Conservation (phyloP, 2,113 vertebrate genomes). For the Columba janthina region DNA sequence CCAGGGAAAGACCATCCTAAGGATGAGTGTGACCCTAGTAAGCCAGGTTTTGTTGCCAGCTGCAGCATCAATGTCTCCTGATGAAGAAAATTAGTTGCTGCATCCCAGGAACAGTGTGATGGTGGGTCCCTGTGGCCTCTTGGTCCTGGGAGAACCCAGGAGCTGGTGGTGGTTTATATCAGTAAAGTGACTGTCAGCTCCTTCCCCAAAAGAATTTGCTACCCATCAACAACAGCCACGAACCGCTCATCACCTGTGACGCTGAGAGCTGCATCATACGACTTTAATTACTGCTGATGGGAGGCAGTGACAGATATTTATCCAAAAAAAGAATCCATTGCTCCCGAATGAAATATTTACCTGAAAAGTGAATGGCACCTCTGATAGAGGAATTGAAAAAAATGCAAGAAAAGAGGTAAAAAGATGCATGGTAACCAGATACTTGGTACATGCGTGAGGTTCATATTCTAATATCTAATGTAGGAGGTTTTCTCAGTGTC, state of each 20-base stretch:
- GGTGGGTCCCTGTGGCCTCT: not conserved
- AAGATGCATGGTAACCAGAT: not conserved
- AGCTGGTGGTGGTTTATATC: not conserved
- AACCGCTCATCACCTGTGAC: not conserved
- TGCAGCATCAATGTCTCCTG: not conserved
- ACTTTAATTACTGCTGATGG: conserved; percentile 33
- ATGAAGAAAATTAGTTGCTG: fast-evolving
- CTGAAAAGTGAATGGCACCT: conserved; percentile 16
- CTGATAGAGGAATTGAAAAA: not conserved
- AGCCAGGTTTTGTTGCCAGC: not conserved
- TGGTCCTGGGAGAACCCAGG: not conserved
- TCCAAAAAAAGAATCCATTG: not conserved
- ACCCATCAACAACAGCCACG: not conserved
- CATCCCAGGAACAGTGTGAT: fast-evolving
- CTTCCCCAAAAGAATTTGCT: not conserved
- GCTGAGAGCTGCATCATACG: not conserved
- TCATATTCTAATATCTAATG: not conserved
- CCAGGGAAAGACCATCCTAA: not conserved
- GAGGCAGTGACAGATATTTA: conserved; percentile 11
- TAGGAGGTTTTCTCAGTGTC: not conserved
- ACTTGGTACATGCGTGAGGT: not conserved
- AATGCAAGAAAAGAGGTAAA: not conserved
- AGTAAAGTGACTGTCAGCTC: not conserved
- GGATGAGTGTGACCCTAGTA: not conserved
- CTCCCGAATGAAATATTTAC: not conserved